A percentile compares a stretch with the other conserved stretches of the same genome.
phyloP scores from a whole-genome alignment of 2,113 vertebrate species.

The Scomber scombrus region DNA sequence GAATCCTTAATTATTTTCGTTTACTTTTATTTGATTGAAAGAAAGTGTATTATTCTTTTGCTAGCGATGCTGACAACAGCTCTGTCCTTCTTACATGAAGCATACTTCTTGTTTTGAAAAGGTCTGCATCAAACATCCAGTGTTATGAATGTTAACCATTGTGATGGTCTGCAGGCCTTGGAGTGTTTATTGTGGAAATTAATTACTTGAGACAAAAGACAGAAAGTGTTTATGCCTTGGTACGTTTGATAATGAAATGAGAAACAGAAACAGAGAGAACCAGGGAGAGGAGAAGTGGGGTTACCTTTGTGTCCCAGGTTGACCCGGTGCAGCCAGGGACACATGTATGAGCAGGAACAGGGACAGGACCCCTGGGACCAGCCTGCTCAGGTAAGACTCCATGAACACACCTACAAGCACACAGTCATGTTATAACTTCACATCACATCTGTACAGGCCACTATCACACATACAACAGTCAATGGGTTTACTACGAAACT shows the following conservation, averaged over 20 bases:
- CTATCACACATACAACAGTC: too few species aligned
- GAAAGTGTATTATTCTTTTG: background rate
- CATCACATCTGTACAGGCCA: background rate
- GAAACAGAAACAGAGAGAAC: background rate
- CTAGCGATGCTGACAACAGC: background rate
- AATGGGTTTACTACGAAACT: background rate
- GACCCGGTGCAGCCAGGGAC: slow-evolving; percentile 73
- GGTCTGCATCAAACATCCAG: slow-evolving; percentile 2
- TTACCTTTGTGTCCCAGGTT: slow-evolving; percentile 68
- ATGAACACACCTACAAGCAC: slow-evolving; percentile 61
- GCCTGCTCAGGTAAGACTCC: slow-evolving; percentile 51
- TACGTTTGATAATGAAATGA: background rate
- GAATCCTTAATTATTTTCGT: background rate
- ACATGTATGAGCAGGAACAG: slow-evolving; percentile 64
- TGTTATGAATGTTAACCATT: background rate
- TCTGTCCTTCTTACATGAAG: background rate
- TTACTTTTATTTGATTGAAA: background rate
- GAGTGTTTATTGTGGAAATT: background rate
- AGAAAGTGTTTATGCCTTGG: background rate
- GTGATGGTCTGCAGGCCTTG: background rate
- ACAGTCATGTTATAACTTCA: slow-evolving; percentile 17
- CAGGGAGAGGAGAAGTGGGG: too few species aligned
- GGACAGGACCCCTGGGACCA: slow-evolving; percentile 51
- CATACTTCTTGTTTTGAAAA: background rate
- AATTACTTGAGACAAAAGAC: background rate